Evolutionary conservation across 2,797 vertebrate genomes (phyloP), one percentile per base, ranked within the genome.

Genomic region (Poeciliopsis gracilis): DNA sequence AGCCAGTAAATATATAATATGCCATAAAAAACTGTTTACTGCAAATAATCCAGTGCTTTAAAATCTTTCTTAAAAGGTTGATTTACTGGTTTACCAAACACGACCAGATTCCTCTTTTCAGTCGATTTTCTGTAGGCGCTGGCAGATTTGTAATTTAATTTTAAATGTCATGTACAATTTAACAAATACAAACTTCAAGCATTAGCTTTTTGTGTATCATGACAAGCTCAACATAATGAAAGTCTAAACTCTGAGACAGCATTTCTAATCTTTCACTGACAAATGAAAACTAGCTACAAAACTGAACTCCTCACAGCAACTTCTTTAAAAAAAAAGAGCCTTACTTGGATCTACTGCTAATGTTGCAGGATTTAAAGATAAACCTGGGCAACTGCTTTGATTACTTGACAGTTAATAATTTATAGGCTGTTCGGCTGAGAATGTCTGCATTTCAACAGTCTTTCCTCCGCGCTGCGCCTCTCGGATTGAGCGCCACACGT

Each of bases 401-500:
- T 87, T 84, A 71, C 67, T 46, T 79, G 81, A 80, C 83, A 76
- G 79, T 87, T 81, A 75, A 87, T 91, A 82, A 90, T 90, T 90
- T 81, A 89, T 90, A 82, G 79, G 77, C 71, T 43, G 87, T 80
- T 91, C 85, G 78, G 23, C 71, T 59, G 84, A 12, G 45, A 80
- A 79, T 28, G 73, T 81, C 88, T 87, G 84, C 78, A 28, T 90
- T 83, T 82, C 84, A 74, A 75, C 81, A 73, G 81, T 85, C 67
- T 73, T 77, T 80, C 72, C 79, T 82, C 85, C 11, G 77, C 2
- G 72, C 79, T 43, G 72, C 74, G 76, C 82, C 78, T 88, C 76
- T 9, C 49, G 80, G 79, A 86, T 85, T 81, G 75, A 90, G 86
- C 75, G 33, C 74, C n/a, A 43, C 79, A 70, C 77, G 72, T 80